Evolutionary conservation across 2,888 invertebrate species (phyloP), one percentile per base, ranked within the genome.

Genomic region (Imbricaverruca yamaguchii): DNA sequence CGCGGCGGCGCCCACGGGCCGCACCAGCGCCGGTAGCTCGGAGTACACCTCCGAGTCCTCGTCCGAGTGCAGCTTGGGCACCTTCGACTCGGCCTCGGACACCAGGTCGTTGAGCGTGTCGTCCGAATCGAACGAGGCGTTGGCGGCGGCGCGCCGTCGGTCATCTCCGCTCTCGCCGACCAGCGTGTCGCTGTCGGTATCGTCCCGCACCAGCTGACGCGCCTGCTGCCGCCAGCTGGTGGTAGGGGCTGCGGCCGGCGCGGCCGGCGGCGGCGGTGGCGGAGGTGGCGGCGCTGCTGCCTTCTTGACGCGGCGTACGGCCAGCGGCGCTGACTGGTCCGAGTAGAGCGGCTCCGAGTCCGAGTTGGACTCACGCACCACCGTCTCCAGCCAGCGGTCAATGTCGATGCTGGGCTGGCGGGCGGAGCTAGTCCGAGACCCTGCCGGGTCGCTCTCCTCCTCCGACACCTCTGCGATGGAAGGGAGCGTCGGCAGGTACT

Each of bases 191-290:
- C 83, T 81, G 55, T 85, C 95, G 88, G 95, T 95, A 0, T 94
- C 93, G 85, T 95, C 95, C 85, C 92, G 91, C 81, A 91, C 90
- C 10, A 95, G 88, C 80, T 92, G 91, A 0, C 95, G 95, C 82
- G 92, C 90, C 86, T 93, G 95, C 82, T 92, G 90, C 87, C 74
- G 74, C 74, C 39, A 53, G 53, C 74, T 39, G 53, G 74, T 74
- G 18, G 39, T 53, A 1, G 39, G 12, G 53, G 21, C 65, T 11
- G 65, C 65, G 21, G n/a, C 65, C 65, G 25, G 12, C 15, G 13
- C 53, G 15, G 25, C 15, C 53, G 39, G 39, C 25, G 25, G 39
- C 15, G 39, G 18, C 11, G 11, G n/a, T 11, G 13, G 4, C 53
- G 39, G 39, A 12, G 25, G 39, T 15, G 39, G 18, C 21, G 21